Conservation (phyloP, 1,140 invertebrate species). For the Tribolium castaneum region DNA sequence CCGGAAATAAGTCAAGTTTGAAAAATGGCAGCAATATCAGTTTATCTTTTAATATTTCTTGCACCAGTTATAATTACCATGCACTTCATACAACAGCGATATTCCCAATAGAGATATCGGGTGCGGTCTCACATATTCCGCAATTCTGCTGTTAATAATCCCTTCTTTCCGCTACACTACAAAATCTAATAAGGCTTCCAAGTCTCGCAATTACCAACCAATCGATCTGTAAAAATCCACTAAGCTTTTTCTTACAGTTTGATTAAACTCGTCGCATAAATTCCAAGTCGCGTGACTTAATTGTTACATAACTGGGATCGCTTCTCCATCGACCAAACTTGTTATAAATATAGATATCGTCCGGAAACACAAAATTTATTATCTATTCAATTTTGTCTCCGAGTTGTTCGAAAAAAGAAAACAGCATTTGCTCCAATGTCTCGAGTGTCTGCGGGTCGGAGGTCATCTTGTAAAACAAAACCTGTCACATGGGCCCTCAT, state of each 20-base stretch:
- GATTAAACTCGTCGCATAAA: constrained; percentile 2
- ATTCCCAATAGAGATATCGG: constrained; percentile 16
- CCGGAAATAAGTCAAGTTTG: background rate
- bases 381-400: background rate
- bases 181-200: constrained; percentile 10
- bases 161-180: background rate
- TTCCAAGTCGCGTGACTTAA: constrained; percentile 8
- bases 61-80: background rate
- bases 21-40: background rate
- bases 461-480: constrained; percentile 21
- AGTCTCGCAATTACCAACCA: background rate
- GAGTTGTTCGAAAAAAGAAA: background rate
- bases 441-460: background rate
- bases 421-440: background rate
- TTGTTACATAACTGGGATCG: constrained; percentile 12
- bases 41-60: background rate
- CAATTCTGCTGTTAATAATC: constrained; percentile 13
- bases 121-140: constrained; percentile 7
- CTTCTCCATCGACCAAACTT: constrained; percentile 16
- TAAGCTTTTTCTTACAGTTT: background rate
- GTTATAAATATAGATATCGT: background rate
- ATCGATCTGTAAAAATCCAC: constrained; percentile 1
- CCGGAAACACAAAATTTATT: background rate
- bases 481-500: constrained; percentile 6
- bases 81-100: background rate